Base-by-base conservation (phyloP, 1,140 invertebrate species). In the Aleiodes sp. region DNA sequence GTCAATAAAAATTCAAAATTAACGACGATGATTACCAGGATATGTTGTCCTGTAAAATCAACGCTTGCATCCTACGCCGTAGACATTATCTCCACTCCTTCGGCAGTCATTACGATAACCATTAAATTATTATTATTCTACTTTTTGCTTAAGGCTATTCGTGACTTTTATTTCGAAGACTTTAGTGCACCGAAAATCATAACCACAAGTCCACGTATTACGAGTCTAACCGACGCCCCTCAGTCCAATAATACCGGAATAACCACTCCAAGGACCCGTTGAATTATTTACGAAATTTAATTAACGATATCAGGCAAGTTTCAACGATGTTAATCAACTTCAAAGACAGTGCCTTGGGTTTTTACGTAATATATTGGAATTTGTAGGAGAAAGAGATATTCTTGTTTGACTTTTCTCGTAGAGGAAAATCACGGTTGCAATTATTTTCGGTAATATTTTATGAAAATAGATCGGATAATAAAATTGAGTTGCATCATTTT, bases 161-260 rank as follows among this genome's bases (percentile, higher is more conserved):
- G 73, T 3, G 74, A 78, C 16, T 65, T 79, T 21, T 69, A 73
- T 35, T 82, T 81, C 52, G 62, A 66, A 24, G 74, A 80, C 62
- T 76, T 76, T 10, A 56, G 71, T 28, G 10, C 28, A 19, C 33
- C 21, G 21, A 75, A 70, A 71, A 73, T 46, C 28, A 31, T 56
- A 31, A 52, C 21, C 1, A 65, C 14, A 10, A 65, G 21, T 46
- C 56, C 19, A 19, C 64, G 59, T 57, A 62, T 63, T 28, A n/a
- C n/a, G n/a, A n/a, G n/a, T n/a, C 21, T 16, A 29, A 9, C 41
- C 14, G 16, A 8, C 16, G 4, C 16, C 24, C 24, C 41, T 46
- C 41, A 7, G 2, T 46, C 16, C 8, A 3, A 39, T 3, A 9
- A n/a, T 1, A 4, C 39, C n/a, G n/a, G 12, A 16, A 16, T 4